These are phyloP conservation scores for Salvelinus sp. DNA, from an alignment of 2,113 vertebrate species.

Conservation along the genomic window DNA sequence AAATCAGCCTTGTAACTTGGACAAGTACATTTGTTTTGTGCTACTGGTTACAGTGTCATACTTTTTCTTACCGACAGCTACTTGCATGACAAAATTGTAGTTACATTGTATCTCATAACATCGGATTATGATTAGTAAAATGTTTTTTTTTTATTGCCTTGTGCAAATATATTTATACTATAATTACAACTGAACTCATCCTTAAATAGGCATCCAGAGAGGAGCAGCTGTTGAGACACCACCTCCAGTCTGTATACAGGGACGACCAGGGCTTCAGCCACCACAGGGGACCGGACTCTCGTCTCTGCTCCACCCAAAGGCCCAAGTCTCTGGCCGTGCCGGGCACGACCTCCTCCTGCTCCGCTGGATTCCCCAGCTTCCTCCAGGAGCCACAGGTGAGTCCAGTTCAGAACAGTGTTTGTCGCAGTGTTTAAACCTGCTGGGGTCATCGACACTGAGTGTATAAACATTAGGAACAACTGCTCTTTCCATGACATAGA, in stretches of 20 bases:
- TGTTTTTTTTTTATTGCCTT: too few species aligned
- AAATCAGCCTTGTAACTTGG: background rate
- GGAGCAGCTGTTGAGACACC: conserved; percentile 73
- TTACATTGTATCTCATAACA: too few species aligned
- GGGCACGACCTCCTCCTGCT: conserved; percentile 76
- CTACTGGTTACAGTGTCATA: too few species aligned
- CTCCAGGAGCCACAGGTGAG: conserved; percentile 78
- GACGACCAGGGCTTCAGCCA: conserved; percentile 78
- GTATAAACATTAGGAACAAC: too few species aligned
- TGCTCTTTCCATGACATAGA: too few species aligned
- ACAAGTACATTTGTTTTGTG: background rate
- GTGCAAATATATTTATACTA: too few species aligned
- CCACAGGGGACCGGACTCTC: conserved; percentile 64
- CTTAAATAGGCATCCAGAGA: conserved; percentile 59
- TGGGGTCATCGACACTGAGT: too few species aligned
- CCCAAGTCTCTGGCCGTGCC: conserved; percentile 92
- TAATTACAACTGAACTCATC: background rate
- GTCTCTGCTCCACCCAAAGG: conserved; percentile 68
- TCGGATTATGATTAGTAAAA: background rate
- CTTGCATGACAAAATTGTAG: too few species aligned
- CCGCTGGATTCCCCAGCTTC: conserved; percentile 44
- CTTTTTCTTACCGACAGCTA: too few species aligned
- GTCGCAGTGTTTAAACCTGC: background rate
- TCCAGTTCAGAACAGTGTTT: background rate
- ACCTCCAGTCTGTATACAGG: conserved; percentile 78